Evolutionary conservation across 2,888 invertebrate species (phyloP).

Genomic region (Microctonus brassicae): DNA sequence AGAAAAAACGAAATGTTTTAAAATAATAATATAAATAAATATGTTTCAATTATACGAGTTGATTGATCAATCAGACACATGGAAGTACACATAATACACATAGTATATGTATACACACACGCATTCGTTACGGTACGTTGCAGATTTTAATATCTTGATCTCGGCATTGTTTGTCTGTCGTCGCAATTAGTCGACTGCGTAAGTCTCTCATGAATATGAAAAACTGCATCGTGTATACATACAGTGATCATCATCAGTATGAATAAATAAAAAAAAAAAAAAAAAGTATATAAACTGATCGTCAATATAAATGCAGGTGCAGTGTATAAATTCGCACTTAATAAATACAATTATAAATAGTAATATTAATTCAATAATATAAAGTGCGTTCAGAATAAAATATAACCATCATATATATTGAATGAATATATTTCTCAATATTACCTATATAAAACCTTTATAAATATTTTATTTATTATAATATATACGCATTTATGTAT

Average conservation of each 20-base stretch:
- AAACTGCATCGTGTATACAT: background rate
- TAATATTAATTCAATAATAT: too few relatives aligned
- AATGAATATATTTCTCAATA: too few relatives aligned
- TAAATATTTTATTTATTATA: too few relatives aligned
- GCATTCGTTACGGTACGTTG: constrained; percentile 26
- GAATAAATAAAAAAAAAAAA: too few relatives aligned
- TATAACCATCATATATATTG: background rate
- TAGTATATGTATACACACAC: constrained; percentile 17
- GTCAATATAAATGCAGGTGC: too few relatives aligned
- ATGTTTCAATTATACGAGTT: constrained; percentile 27
- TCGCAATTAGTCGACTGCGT: constrained; percentile 24
- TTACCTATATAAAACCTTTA: too few relatives aligned
- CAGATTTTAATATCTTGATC: constrained; percentile 26
- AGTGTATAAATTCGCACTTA: background rate
- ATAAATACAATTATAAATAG: background rate
- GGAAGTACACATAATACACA: constrained; percentile 18
- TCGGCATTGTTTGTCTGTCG: background rate
- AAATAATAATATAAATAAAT: constrained; percentile 12
- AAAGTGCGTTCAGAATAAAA: background rate
- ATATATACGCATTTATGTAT: too few relatives aligned
- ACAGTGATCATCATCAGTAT: background rate
- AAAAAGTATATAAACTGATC: too few relatives aligned
- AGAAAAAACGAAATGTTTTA: too few relatives aligned
- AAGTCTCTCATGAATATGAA: constrained; percentile 19
- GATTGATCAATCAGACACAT: constrained; percentile 24